Evolutionary conservation across 2,888 invertebrate species (phyloP).

Genomic region (Patella ulyssiponensis): DNA sequence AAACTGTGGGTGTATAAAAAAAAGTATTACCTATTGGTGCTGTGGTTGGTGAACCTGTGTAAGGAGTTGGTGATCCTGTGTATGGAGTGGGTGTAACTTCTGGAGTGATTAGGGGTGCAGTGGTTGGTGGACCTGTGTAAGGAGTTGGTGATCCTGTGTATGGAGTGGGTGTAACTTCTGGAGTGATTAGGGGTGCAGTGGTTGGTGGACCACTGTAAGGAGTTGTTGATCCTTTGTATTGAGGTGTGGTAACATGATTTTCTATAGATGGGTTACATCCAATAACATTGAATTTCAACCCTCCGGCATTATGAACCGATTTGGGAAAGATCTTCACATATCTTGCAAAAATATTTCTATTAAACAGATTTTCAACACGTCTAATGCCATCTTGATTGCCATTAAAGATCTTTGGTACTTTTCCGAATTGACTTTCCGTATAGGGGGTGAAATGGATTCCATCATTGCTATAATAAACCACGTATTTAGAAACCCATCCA

Average conservation of each 20-base stretch:
- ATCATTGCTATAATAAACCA: constrained; percentile 51
- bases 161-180: background rate
- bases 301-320: constrained; percentile 45
- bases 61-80: background rate
- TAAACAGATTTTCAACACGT: constrained; percentile 48
- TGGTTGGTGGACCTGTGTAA: constrained; percentile 23
- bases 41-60: constrained; percentile 21
- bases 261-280: constrained; percentile 52
- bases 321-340: constrained; percentile 54
- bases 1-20: too few species aligned
- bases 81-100: constrained; percentile 1
- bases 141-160: background rate
- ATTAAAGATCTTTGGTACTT: constrained; percentile 43
- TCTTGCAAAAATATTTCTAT: constrained; percentile 46
- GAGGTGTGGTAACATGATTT: constrained; percentile 13
- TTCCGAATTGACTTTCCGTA: constrained; percentile 37
- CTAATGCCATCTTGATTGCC: constrained; percentile 48
- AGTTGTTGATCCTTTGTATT: constrained; percentile 27
- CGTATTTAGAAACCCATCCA: constrained; percentile 48
- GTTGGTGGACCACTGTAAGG: constrained; percentile 22
- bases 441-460: constrained; percentile 46
- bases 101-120: constrained; percentile 9
- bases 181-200: constrained; percentile 32
- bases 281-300: constrained; percentile 52
- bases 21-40: too few species aligned